phyloP scores from a whole-genome alignment of 1,140 invertebrate genomes.

The Habropoda laboriosa region DNA sequence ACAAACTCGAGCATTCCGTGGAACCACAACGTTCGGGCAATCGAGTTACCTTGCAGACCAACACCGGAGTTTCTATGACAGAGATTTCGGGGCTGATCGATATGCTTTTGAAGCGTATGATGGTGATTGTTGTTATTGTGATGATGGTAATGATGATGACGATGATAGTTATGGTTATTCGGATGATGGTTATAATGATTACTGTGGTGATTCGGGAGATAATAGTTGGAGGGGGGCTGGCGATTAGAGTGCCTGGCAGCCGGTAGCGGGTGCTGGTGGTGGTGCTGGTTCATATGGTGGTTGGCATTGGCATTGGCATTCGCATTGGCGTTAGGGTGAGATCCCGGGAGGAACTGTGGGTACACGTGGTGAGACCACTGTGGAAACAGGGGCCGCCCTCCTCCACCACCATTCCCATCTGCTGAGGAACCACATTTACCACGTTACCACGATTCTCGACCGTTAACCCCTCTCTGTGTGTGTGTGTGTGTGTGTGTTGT shows the following conservation, averaged over 20 bases:
- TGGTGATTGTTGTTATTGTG: constrained; percentile 82
- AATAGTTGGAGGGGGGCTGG: constrained; percentile 78
- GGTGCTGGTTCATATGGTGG: constrained; percentile 81
- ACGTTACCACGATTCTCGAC: constrained; percentile 65
- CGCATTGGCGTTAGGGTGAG: constrained; percentile 87
- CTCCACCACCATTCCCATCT: constrained; percentile 81
- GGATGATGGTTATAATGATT: constrained; percentile 81
- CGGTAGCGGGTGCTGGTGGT: constrained; percentile 83
- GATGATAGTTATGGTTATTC: constrained; percentile 80
- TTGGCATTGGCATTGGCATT: constrained; percentile 83
- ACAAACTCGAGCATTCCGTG: constrained; percentile 59
- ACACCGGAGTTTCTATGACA: constrained; percentile 85
- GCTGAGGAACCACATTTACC: constrained; percentile 80
- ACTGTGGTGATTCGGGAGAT: constrained; percentile 80
- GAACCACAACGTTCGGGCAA: constrained; percentile 63
- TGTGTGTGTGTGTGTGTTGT: constrained; percentile 30
- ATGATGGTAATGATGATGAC: constrained; percentile 80
- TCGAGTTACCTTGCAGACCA: constrained; percentile 85
- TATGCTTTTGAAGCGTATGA: constrained; percentile 84
- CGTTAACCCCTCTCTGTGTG: not conserved
- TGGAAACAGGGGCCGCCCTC: constrained; percentile 90
- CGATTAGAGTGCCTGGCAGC: constrained; percentile 80
- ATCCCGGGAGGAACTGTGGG: constrained; percentile 93
- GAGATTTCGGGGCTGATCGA: constrained; percentile 83
- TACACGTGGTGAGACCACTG: constrained; percentile 96